A percentile compares a stretch with the other conserved stretches of the same genome.
Evolutionary conservation across 2,797 vertebrate genomes (phyloP).

Genomic region (Sebastes steindachneri): DNA sequence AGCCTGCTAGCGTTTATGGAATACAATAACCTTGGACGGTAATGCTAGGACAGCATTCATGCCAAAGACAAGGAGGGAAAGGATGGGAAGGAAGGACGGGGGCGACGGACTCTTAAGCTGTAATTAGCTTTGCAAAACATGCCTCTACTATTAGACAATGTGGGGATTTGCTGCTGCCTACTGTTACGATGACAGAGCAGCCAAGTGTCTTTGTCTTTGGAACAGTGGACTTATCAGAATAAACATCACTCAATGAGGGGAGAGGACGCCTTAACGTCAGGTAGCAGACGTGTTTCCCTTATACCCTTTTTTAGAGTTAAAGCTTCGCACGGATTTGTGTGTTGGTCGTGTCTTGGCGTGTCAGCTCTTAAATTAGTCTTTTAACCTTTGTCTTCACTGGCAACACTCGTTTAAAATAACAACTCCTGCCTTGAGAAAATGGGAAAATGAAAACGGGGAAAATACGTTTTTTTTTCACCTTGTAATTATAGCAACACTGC

Average conservation of each 20-base stretch:
- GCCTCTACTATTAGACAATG: constrained; percentile 42
- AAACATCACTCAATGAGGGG: constrained; percentile 28
- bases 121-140: constrained; percentile 66
- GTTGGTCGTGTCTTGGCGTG: constrained; percentile 43
- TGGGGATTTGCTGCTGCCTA: constrained; percentile 33
- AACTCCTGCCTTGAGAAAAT: constrained; percentile 6
- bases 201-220: constrained; percentile 18
- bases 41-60: constrained; percentile 4
- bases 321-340: constrained; percentile 37
- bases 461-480: neutral
- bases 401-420: constrained; percentile 29
- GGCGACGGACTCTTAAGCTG: constrained; percentile 31
- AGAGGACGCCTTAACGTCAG: neutral
- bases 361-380: constrained; percentile 43
- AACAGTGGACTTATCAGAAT: constrained; percentile 22
- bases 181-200: constrained; percentile 40
- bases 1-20: constrained; percentile 8
- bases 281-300: constrained; percentile 7
- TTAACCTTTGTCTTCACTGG: constrained; percentile 42
- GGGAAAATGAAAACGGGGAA: neutral
- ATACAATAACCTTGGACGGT: constrained; percentile 34
- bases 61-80: neutral
- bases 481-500: neutral
- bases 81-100: neutral
- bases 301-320: constrained; percentile 38